phyloP scores from a whole-genome alignment of 2,888 invertebrate genomes.

The Pomacea canaliculata region DNA sequence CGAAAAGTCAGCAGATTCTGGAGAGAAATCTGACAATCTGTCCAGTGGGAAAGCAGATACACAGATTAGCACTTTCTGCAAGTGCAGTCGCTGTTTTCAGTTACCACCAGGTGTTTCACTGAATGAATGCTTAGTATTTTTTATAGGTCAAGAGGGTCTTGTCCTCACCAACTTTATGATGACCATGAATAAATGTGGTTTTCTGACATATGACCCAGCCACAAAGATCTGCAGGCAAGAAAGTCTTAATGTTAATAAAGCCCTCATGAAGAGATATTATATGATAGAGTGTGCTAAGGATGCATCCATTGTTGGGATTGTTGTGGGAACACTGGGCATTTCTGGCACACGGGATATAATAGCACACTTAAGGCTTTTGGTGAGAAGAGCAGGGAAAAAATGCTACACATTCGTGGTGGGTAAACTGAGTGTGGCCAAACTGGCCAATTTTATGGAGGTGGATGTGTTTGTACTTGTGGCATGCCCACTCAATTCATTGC shows the following conservation, averaged over 20 bases:
- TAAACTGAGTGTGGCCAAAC: constrained; percentile 92
- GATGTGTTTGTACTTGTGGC: constrained; percentile 92
- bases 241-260: constrained; percentile 71
- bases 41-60: too few species aligned
- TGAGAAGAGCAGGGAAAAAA: constrained; percentile 84
- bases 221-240: constrained; percentile 42
- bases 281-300: constrained; percentile 93
- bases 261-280: constrained; percentile 84
- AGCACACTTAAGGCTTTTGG: constrained; percentile 79
- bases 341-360: constrained; percentile 80
- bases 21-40: background rate
- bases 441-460: constrained; percentile 93
- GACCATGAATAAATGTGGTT: constrained; percentile 65
- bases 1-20: background rate
- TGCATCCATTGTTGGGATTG: constrained; percentile 86
- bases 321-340: constrained; percentile 91
- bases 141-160: constrained; percentile 78
- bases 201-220: constrained; percentile 68
- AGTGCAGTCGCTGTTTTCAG: constrained; percentile 44
- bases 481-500: constrained; percentile 87
- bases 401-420: constrained; percentile 93
- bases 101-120: constrained; percentile 51
- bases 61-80: background rate
- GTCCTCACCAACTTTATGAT: constrained; percentile 76
- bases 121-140: constrained; percentile 76